Evolutionary conservation across 2,113 vertebrate genomes (phyloP), one percentile per base, ranked within the genome.

Genomic region (Platysternon megacephalum): DNA sequence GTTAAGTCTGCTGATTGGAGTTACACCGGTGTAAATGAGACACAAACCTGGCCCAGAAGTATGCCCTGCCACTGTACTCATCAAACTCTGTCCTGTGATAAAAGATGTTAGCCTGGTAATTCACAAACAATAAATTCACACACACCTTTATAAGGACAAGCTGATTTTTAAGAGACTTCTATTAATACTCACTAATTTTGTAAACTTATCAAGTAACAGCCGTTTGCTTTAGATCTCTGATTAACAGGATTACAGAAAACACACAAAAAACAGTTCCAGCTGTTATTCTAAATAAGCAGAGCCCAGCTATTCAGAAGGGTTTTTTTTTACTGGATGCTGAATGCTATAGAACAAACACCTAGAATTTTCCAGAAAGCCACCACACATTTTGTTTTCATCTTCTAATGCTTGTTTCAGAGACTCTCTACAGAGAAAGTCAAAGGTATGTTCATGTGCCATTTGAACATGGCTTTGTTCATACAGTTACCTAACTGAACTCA

Each of bases 351-450:
- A 93, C 2, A 87, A 94, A 97, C 86, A 80, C 39, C 49, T 87
- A 79, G 46, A 96, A 92, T 81, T 88, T 93, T 87, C 78, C 42
- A 86, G 83, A 93, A 94, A 92, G 8, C 24, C 48, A 82, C 61
- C 84, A 49, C 21, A 13, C n/a, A 93, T 87, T 82, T 52, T 96
- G 94, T 89, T 87, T 68, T 80, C 82, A 78, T 32, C 79, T 87
- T 88, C 39, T 85, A 87, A 83, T 88, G 53, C 9, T 94, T 91
- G 28, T 84, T 95, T 96, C 48, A 88, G 85, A 94, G 95, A 84
- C 44, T 92, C 55, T 89, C 89, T 93, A 84, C 39, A 74, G 26
- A 86, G 44, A 39, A 84, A 68, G 49, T 88, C 53, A 91, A 86
- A 49, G 2, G 39, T 93, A 42, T 7, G 8, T 29, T 58, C 49